phyloP scores from a whole-genome alignment of 2,113 vertebrate species.

The Spheniscus mendiculus region DNA sequence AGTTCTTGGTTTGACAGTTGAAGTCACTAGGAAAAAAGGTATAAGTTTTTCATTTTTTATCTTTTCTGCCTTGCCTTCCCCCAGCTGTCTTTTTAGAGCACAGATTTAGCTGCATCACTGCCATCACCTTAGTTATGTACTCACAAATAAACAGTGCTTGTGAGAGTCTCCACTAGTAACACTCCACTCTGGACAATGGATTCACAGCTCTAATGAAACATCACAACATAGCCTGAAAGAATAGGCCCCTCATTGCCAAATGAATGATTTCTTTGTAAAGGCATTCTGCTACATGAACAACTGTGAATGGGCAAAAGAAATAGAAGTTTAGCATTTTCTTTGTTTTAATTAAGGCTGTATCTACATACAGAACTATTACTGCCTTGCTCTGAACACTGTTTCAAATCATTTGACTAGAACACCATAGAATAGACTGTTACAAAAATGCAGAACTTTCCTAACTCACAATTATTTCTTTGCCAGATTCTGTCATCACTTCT shows the following conservation, averaged over 20 bases:
- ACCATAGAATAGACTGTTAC: background rate
- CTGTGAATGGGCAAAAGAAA: accelerated
- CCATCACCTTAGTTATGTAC: background rate
- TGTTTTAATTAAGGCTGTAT: background rate
- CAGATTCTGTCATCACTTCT: background rate
- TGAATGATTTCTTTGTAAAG: accelerated
- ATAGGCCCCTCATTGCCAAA: accelerated
- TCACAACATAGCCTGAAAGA: background rate
- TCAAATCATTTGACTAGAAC: background rate
- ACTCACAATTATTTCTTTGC: background rate
- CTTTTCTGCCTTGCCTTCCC: background rate
- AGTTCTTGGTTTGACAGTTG: background rate
- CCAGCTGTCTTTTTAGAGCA: background rate
- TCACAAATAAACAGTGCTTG: accelerated
- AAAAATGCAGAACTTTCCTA: background rate
- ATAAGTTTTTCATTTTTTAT: background rate
- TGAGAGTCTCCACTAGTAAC: no score
- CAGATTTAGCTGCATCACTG: background rate
- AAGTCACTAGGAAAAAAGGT: background rate
- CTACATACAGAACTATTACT: background rate
- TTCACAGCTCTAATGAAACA: background rate
- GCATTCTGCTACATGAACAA: background rate
- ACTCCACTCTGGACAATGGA: accelerated
- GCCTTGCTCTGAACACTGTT: background rate
- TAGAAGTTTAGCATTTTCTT: background rate